Evolutionary conservation across 2,797 vertebrate species (phyloP), one percentile per base, ranked within the genome.

Genomic region (Sardinella longiceps): DNA sequence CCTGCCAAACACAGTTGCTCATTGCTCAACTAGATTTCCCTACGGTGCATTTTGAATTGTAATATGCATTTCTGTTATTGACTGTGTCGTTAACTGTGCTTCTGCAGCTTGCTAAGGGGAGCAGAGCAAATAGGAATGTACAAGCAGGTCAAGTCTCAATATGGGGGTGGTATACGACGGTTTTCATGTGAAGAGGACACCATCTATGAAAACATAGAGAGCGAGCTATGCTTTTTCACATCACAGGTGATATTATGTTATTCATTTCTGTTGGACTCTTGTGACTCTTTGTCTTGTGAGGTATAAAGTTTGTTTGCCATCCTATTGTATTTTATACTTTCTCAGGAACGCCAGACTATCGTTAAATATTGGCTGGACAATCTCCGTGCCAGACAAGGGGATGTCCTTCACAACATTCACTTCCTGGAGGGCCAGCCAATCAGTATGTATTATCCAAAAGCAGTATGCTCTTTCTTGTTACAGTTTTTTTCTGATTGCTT

Each of bases 341-440:
- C 77, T 0, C 89, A 98, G 97, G 97, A 98, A 90, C 96, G 97
- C 83, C 97, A 98, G 91, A 97, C 95, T 91, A 97, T 98, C 92
- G 98, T 98, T 88, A 94, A 96, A 83, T 97, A 97, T 85, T 98
- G 97, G 97, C 94, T 98, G 90, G 96, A 97, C 91, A 98, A 98
- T 90, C 95, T 98, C 87, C 92, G 97, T 0, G 97, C 97, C 90
- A 97, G 97, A 90, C 97, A 97, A 33, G 97, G 97, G 23, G 97
- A 98, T 90, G 91, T 94, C 12, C 94, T 98, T 90, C 97, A 98
- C 93, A 98, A 98, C 88, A 95, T 98, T 88, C 95, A 97, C 92
- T 98, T 98, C 92, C 93, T 98, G 84, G 97, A 98, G 89, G 97
- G 97, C 48, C 97, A 98, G 92, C 97, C 97, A 92, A 97, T 98